A percentile compares a stretch with the other conserved stretches of the same genome.
Evolutionary conservation across 1,140 invertebrate species (phyloP).

Genomic region (Latrodectus geometricus): DNA sequence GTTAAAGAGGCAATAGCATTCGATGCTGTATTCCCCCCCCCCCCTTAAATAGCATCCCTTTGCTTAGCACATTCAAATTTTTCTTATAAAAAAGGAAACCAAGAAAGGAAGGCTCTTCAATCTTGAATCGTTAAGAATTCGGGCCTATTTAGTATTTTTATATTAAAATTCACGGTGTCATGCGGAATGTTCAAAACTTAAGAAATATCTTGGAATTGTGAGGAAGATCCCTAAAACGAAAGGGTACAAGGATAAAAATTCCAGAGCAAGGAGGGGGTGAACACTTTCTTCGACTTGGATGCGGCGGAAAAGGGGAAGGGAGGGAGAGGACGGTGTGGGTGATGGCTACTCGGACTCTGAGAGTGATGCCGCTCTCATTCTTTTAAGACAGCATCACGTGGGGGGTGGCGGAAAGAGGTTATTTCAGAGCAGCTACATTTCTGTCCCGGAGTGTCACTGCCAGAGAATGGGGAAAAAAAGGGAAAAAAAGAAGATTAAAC

Average conservation of each 20-base stretch:
- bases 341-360: slow-evolving; percentile 54
- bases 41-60: neutral
- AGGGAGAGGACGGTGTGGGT: neutral
- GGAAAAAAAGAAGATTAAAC: slow-evolving; percentile 31
- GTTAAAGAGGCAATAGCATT: no score
- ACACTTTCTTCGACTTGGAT: slow-evolving; percentile 23
- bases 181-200: neutral
- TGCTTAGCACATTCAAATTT: neutral
- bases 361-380: slow-evolving; percentile 48
- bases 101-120: neutral
- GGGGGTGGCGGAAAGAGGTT: neutral
- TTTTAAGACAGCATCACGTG: slow-evolving; percentile 49
- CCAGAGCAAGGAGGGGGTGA: neutral
- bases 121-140: neutral
- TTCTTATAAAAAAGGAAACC: neutral
- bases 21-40: neutral
- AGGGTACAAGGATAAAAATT: neutral
- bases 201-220: slow-evolving; percentile 3
- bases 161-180: neutral
- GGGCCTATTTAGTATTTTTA: neutral
- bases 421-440: slow-evolving; percentile 17
- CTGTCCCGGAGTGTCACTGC: slow-evolving; percentile 52
- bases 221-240: slow-evolving; percentile 27
- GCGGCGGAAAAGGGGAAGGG: slow-evolving; percentile 3
- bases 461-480: neutral